phyloP scores from a whole-genome alignment of 2,113 vertebrate genomes.

The Dipodomys merriami region DNA sequence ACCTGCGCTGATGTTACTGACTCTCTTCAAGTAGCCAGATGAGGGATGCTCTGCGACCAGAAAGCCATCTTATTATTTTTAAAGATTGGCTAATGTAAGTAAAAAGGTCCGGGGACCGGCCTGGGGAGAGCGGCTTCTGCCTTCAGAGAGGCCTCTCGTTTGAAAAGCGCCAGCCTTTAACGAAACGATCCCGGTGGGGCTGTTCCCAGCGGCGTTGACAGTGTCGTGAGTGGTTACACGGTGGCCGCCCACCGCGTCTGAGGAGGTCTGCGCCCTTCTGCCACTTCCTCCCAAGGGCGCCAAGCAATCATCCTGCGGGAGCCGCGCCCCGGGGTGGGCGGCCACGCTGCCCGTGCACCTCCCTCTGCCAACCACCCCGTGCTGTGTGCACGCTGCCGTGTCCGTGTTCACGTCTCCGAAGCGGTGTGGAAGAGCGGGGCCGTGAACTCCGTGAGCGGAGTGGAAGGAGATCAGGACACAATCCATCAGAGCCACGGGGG shows the following conservation, averaged over 20 bases:
- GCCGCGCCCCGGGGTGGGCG: too few relatives aligned
- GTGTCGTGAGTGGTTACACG: slow-evolving; percentile 64
- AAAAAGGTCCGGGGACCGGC: background rate
- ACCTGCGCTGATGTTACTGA: background rate
- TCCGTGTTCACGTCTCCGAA: slow-evolving; percentile 33
- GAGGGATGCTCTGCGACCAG: background rate
- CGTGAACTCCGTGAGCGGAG: slow-evolving; percentile 72
- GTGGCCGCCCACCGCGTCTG: slow-evolving; percentile 51
- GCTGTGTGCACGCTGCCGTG: background rate
- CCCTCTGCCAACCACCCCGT: background rate
- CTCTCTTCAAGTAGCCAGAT: background rate
- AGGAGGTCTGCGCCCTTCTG: slow-evolving; percentile 41
- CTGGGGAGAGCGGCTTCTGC: slow-evolving; percentile 24
- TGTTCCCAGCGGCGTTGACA: slow-evolving; percentile 52
- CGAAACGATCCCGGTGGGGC: background rate
- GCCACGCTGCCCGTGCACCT: too few relatives aligned
- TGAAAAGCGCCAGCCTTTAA: slow-evolving; percentile 48
- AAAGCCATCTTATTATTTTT: background rate
- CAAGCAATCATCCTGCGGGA: slow-evolving; percentile 46
- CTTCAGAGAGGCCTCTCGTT: slow-evolving; percentile 15
- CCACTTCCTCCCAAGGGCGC: slow-evolving; percentile 31
- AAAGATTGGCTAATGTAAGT: background rate
- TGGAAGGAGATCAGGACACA: slow-evolving; percentile 58
- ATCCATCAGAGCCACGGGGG: background rate
- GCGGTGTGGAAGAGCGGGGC: slow-evolving; percentile 23